Percentiles rank a stretch among this genome's conserved stretches.
Evolutionary conservation across 2,113 vertebrate genomes (phyloP).

Genomic region (Poeciliopsis occidentalis): DNA sequence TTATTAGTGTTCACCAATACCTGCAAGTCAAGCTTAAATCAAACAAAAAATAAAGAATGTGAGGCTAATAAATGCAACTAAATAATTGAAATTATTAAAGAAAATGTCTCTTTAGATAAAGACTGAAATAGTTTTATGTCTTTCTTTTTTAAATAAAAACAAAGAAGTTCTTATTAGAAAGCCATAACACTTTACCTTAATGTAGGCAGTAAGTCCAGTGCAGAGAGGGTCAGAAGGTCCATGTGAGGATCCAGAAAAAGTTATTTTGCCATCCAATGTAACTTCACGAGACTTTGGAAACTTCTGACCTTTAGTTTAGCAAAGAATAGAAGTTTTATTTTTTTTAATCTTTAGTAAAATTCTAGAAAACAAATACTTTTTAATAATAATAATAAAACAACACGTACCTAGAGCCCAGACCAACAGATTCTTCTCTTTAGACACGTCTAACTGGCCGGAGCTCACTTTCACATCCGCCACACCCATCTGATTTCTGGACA

Average conservation of each 20-base stretch:
- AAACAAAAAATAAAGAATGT: too few species aligned
- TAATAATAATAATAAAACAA: not conserved
- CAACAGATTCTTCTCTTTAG: conserved; percentile 89
- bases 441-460: conserved; percentile 88
- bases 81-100: too few species aligned
- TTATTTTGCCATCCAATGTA: conserved; percentile 84
- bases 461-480: conserved; percentile 87
- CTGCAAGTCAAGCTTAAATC: not conserved
- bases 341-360: not conserved
- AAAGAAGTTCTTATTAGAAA: not conserved
- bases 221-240: conserved; percentile 86
- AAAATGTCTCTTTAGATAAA: too few species aligned
- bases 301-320: conserved; percentile 85
- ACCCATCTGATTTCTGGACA: conserved; percentile 84
- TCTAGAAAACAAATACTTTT: not conserved
- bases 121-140: too few species aligned
- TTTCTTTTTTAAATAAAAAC: too few species aligned
- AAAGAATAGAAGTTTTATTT: not conserved
- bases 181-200: conserved; percentile 83
- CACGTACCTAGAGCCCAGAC: conserved; percentile 89
- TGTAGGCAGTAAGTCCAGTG: conserved; percentile 86
- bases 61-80: too few species aligned
- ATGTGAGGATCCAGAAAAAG: conserved; percentile 79
- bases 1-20: not conserved
- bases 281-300: conserved; percentile 92